Evolutionary conservation across 2,888 invertebrate species (phyloP), one percentile per base, ranked within the genome.

Genomic region (Papilio elwesi): DNA sequence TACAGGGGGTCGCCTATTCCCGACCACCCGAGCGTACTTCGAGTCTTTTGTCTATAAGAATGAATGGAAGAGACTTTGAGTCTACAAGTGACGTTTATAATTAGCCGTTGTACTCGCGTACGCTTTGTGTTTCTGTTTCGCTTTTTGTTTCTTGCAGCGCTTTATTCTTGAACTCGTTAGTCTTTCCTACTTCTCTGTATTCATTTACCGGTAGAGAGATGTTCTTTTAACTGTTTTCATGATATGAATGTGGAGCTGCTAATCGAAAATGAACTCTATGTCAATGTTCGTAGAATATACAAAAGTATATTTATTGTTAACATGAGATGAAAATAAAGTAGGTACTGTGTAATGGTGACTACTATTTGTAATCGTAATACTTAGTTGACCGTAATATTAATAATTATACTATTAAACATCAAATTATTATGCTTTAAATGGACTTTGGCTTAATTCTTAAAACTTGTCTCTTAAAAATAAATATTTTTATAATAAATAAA

Each of bases 11-110:
- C 73, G 73, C 73, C 72, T 75, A 73, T 77, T 76, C 71, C 72
- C 68, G 76, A 74, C 77, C 78, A 73, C 74, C 77, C 74, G 55
- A 74, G 66, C 76, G 74, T 73, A 70, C 67, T 69, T 66, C 72
- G 38, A 57, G 53, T 62, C 68, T 59, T 66, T 15, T 57, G 59
- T 66, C 71, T 71, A 67, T 49, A 65, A 71, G 52, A 71, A 12
- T 48, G 64, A 66, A 76, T 78, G 65, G 78, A 80, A 76, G 75
- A 36, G 72, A 72, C 71, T 59, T 71, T 59, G 59, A 57, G 36
- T 57, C 16, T 59, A 57, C 51, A 65, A 55, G 68, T 64, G 63
- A 62, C 55, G 55, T 68, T 68, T 55, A 63, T 64, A 72, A 68
- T 68, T 68, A 63, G 63, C 68, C 62, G 59, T 15, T 16, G 48